phyloP scores from a whole-genome alignment of 2,113 vertebrate species.

The Arvicanthis niloticus region DNA sequence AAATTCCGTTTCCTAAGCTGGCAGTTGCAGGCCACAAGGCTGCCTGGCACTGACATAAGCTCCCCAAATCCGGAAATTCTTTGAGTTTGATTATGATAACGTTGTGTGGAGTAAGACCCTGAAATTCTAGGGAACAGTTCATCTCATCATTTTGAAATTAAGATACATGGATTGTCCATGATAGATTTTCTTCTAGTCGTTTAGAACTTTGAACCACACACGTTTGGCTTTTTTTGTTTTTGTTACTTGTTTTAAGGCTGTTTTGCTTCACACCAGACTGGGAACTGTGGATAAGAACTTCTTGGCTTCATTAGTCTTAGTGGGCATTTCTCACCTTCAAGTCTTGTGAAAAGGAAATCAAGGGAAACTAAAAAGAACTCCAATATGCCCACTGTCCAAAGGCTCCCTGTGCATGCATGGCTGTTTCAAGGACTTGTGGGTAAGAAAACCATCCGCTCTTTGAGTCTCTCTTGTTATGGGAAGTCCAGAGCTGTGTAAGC shows the following conservation, averaged over 20 bases:
- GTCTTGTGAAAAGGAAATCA: background rate
- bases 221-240: background rate
- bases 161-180: background rate
- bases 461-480: background rate
- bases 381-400: too few relatives aligned
- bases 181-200: background rate
- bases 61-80: constrained; percentile 1
- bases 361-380: background rate
- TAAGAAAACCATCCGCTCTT: background rate
- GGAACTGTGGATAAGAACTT: background rate
- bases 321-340: background rate
- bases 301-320: background rate
- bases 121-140: background rate
- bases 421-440: background rate
- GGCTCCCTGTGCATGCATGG: background rate
- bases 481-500: background rate
- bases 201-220: background rate
- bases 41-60: background rate
- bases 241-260: background rate
- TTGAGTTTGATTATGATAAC: constrained; percentile 30
- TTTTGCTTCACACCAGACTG: background rate
- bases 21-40: background rate
- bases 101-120: background rate
- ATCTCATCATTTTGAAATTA: constrained; percentile 22
- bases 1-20: background rate